Evolutionary conservation across 2,888 invertebrate genomes (phyloP), one percentile per base, ranked within the genome.

Genomic region (Steromphala cineraria): DNA sequence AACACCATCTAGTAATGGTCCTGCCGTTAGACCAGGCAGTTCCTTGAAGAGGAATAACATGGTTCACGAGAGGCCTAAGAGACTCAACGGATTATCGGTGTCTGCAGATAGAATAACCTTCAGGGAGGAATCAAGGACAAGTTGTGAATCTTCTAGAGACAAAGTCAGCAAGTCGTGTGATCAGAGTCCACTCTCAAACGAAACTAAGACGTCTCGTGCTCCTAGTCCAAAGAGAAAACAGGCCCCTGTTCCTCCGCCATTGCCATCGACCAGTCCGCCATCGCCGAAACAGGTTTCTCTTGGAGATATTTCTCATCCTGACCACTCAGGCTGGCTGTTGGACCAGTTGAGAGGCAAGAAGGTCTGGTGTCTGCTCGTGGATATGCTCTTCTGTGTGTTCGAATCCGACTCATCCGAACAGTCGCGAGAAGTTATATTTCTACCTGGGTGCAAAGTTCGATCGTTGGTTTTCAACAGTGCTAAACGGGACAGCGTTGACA

Each of bases 321-420:
- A 91, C 81, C 84, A 86, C 28, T 76, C 87, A 15, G 91, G 90
- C 2, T 90, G 90, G 90, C 82, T 91, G n/a, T 82, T 84, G 56
- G 89, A 91, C 81, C 88, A 89, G 75, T 67, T 82, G 19, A 78
- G 82, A 36, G 84, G 84, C 2, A 40, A 74, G 75, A 83, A 84
- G 78, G 88, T 89, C 2, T 91, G 90, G 90, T 88, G 90, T 80
- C 86, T 89, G 7, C 82, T 90, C 13, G 87, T 88, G 8, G 89
- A 90, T 56, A 89, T 90, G 87, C 62, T 89, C 53, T 88, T 91
- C 55, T 90, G 90, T 81, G 86, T 90, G 1, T 91, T 90, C 75
- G 89, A 89, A 36, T 82, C 77, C 19, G 82, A 90, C 19, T 82
- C 82, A 7, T 75, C 88, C 0, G 84, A 86, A 24, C 85, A 82